Percentiles rank a stretch among this genome's conserved stretches.
Evolutionary conservation across 2,113 vertebrate genomes (phyloP).

Genomic region (Lophotis ruficrista): DNA sequence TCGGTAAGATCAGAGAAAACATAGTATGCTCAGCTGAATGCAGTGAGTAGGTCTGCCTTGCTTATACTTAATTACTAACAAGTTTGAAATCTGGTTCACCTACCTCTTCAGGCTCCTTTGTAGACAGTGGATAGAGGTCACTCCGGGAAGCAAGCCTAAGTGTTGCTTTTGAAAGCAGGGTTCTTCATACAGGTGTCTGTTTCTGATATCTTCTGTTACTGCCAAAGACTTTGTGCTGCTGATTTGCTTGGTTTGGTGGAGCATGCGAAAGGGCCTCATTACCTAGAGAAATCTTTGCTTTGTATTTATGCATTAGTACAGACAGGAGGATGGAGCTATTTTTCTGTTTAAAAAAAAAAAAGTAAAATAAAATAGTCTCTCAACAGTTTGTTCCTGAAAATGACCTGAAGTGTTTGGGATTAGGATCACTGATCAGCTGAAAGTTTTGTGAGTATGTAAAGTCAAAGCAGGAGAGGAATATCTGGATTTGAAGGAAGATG

Average conservation of each 20-base stretch:
- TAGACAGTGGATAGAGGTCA: not conserved
- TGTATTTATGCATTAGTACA: not conserved
- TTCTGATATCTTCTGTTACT: not conserved
- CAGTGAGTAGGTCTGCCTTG: not conserved
- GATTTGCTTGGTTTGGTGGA: not conserved
- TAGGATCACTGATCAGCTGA: not conserved
- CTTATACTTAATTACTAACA: not conserved
- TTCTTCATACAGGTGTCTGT: not conserved
- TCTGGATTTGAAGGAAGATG: not conserved
- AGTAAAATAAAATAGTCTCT: not conserved
- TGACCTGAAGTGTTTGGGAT: not conserved
- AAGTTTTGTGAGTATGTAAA: not conserved
- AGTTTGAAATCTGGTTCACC: not conserved
- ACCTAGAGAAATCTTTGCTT: not conserved
- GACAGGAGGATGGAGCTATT: not conserved
- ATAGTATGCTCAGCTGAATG: not conserved
- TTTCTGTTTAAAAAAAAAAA: not conserved
- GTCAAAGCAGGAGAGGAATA: not conserved
- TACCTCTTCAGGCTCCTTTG: not conserved
- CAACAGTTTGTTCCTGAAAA: not conserved
- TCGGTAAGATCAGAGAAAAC: not conserved
- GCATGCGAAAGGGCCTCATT: not conserved
- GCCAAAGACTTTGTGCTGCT: not conserved
- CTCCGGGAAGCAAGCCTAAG: not conserved
- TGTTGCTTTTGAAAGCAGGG: not conserved